Evolutionary conservation across 2,888 invertebrate genomes (phyloP), one percentile per base, ranked within the genome.

Genomic region (Aquatica leii): DNA sequence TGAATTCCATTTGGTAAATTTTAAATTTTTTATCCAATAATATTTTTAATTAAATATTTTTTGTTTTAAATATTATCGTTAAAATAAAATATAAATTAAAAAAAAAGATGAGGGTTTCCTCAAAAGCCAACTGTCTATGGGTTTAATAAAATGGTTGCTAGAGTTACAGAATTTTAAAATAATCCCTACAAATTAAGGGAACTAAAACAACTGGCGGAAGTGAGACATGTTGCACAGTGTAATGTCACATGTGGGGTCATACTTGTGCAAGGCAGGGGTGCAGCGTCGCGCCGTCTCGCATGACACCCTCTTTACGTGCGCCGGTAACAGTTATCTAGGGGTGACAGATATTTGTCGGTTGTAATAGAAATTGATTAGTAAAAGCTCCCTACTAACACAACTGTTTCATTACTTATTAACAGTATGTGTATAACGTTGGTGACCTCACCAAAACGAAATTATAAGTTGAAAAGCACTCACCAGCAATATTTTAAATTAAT

Each of bases 151-250:
- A 37, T n/a, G n/a, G 37, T 37, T 37, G 37, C 37, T 37, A 37
- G 37, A 17, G 24, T 24, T 24, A 24, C 24, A 24, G 46, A 46
- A n/a, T 62, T 62, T 62, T 53, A 54, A 59, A 65, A 61, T 43
- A 65, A 58, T 59, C 62, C 41, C 24, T 46, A 46, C 58, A 37
- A 46, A 43, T 62, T 59, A 55, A 66, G 68, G 65, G 62, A 66
- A 69, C 57, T 68, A 70, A 70, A 70, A 60, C 65, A 65, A 65
- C 65, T 65, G 65, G 65, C 72, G 72, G 72, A 72, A 72, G 69
- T 69, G 67, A 67, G 66, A 71, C 68, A 69, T 68, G 71, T 69
- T 70, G 69, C 72, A 69, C 70, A 70, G 70, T 31, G 31, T 52
- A 52, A 31, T 46, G 71, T 71, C 72, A 69, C 68, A 63, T 64